Evolutionary conservation across 2,888 invertebrate species (phyloP).

Genomic region (Agrotis puta): DNA sequence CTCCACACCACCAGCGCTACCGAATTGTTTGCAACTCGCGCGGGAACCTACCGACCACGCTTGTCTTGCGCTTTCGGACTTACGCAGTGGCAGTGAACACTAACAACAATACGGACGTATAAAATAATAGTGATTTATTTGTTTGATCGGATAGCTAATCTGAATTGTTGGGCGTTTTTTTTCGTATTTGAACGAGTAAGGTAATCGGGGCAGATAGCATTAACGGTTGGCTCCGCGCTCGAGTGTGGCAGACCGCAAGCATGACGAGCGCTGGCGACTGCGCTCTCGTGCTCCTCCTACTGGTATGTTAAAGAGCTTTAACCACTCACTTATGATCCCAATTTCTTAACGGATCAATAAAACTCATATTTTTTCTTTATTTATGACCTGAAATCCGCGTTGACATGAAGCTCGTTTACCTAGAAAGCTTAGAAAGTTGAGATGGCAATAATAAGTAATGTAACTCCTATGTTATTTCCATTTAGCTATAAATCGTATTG

Average conservation of each 20-base stretch:
- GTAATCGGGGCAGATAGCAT: constrained; percentile 91
- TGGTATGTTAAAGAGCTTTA: constrained; percentile 78
- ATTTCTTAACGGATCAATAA: constrained; percentile 8
- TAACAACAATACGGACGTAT: constrained; percentile 42
- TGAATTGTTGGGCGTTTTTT: constrained; percentile 73
- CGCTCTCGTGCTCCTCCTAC: constrained; percentile 85
- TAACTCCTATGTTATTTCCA: constrained; percentile 30
- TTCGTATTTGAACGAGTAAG: constrained; percentile 82
- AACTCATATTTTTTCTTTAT: neutral
- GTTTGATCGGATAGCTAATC: constrained; percentile 53
- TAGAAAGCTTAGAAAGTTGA: constrained; percentile 29
- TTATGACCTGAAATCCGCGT: neutral
- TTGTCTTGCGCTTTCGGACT: constrained; percentile 58
- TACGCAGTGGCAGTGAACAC: constrained; percentile 70
- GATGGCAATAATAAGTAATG: constrained; percentile 14
- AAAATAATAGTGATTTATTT: constrained; percentile 64
- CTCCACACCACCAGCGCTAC: constrained; percentile 62
- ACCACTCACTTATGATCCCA: constrained; percentile 14
- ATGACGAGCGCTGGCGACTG: constrained; percentile 88
- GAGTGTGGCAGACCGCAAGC: constrained; percentile 90
- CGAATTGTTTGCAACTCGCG: constrained; percentile 63
- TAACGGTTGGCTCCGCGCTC: constrained; percentile 90
- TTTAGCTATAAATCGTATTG: constrained; percentile 47
- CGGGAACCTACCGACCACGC: constrained; percentile 64
- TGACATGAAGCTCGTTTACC: neutral